Evolutionary conservation across 2,113 vertebrate species (phyloP), one percentile per base, ranked within the genome.

Genomic region (Donacobius atricapilla): DNA sequence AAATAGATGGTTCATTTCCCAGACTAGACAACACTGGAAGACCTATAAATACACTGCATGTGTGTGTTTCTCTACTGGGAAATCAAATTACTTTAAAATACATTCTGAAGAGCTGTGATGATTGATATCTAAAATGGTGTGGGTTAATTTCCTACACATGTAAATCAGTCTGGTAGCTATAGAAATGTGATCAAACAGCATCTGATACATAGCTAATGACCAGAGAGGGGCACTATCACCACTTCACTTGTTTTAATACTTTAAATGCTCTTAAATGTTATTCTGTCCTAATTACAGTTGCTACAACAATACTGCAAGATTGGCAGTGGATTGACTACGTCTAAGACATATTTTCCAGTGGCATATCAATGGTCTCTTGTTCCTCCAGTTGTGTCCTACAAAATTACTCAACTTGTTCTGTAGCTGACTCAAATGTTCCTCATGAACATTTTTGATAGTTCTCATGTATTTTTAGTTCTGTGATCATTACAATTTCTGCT

Each of bases 401-500:
- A 66, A 87, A 92, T 96, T 93, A 96, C 76, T 95, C 94, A 90
- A 79, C 42, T 93, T 92, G 30, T 88, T 93, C 72, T 83, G 42
- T 78, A 61, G 91, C 93, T 83, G 82, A 83, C 84, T 96, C 89
- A 96, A 82, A 88, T 82, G 82, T 91, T 95, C 76, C 87, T 93
- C 56, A 72, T 63, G 93, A 94, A 89, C 54, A 42, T 84, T 93
- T 27, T 94, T 87, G 60, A 82, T 65, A 64, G 69, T 66, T 94
- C 78, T 94, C 47, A 56, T 78, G 13, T 88, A 94, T 96, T 96
- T 97, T 95, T 96, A 94, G 92, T 51, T 85, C 86, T 72, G 45
- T 76, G 71, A 91, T 83, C 40, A 89, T 25, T 58, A 80, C 45
- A 31, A 13, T 80, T 92, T 83, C 76, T 91, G 39, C 48, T 92